Base-by-base conservation (phyloP, 2,113 vertebrate species). In the Chlamydotis undulata region DNA sequence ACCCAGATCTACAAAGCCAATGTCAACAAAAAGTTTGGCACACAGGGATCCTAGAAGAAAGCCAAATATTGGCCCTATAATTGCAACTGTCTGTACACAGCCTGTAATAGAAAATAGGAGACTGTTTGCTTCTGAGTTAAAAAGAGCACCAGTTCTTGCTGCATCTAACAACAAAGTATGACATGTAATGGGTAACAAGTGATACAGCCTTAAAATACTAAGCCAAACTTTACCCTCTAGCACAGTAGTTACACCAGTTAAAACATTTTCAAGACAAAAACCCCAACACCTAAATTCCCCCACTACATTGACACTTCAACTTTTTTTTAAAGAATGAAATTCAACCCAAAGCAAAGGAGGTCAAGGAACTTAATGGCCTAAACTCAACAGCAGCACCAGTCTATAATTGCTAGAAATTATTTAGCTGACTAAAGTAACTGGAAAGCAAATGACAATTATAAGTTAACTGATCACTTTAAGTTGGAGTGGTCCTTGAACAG, bases 51-150 rank as follows among this genome's bases (percentile, higher is more conserved):
- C 99, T 69, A 99, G 92, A 93, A 99, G 98, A 95, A 99, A 99
- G 43, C 99, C 99, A 94, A 99, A 98, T 97, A 99, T 98, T 5
- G 99, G 99, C 6, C 99, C 99, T 43, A 99, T 86, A 64, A 99
- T 99, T 24, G 99, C 99, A 13, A 98, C 94, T 1, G 99, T 99
- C 92, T 99, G 99, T 53, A 99, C 98, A 37, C 98, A 99, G 33
- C 99, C 99, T 99, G 93, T 7, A 87, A 97, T 10, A 88, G 73
- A 70, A 94, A 83, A 41, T 9, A 67, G 23, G 52, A 23, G 9
- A 57, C 6, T 28, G 17, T 82, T 52, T 88, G 10, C 39, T 47
- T 77, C 67, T 61, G 53, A 79, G 41, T 55, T 47, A 75, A 78
- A 86, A 89, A 69, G 21, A 79, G 26, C 56, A 71, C 9, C 28